Evolutionary conservation across 1,140 invertebrate species (phyloP).

Genomic region (Diachasmimorpha longicaudata): DNA sequence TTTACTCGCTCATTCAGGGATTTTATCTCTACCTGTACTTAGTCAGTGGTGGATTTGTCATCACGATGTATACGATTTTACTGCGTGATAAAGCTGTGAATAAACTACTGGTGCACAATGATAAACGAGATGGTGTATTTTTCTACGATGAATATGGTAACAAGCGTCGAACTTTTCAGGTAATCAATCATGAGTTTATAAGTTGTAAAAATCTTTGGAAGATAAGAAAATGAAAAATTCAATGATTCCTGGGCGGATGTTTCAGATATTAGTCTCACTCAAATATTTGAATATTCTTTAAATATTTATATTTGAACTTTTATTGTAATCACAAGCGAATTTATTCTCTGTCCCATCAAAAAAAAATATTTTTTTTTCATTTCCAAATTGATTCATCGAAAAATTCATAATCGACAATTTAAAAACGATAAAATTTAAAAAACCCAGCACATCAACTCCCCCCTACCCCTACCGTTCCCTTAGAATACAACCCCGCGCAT

Average conservation of each 20-base stretch:
- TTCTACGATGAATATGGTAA: slow-evolving; percentile 28
- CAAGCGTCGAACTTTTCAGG: slow-evolving; percentile 28
- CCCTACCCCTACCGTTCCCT: background rate
- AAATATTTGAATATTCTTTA: too few relatives aligned
- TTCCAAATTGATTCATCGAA: too few relatives aligned
- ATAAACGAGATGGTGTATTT: slow-evolving; percentile 40
- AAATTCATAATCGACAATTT: too few relatives aligned
- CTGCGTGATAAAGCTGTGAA: slow-evolving; percentile 68
- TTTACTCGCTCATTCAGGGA: slow-evolving; percentile 65
- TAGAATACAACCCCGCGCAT: background rate
- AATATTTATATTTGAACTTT: too few relatives aligned
- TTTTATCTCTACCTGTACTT: slow-evolving; percentile 86
- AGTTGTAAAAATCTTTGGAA: background rate
- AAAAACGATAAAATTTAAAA: too few relatives aligned
- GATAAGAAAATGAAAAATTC: background rate
- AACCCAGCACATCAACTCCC: too few relatives aligned
- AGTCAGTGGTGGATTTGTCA: slow-evolving; percentile 79
- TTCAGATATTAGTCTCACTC: too few relatives aligned
- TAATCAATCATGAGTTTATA: slow-evolving; percentile 12
- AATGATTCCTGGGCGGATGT: too few relatives aligned
- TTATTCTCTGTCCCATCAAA: too few relatives aligned
- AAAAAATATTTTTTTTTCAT: too few relatives aligned
- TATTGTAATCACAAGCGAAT: too few relatives aligned
- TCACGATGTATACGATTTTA: slow-evolving; percentile 79
- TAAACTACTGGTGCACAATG: slow-evolving; percentile 44